Evolutionary conservation across 1,140 invertebrate genomes (phyloP).

Genomic region (Lucilia sericata): DNA sequence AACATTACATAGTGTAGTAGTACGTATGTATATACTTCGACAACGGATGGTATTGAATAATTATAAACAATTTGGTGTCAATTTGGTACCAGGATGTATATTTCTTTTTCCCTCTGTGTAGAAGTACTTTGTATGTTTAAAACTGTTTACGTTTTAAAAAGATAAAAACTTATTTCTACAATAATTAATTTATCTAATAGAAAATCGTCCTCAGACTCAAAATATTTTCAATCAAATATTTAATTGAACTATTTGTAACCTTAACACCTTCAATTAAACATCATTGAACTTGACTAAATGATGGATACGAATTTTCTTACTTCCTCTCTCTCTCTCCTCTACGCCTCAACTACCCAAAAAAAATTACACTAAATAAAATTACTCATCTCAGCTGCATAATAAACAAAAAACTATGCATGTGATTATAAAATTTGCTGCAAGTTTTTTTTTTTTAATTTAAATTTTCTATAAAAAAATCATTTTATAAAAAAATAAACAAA

Average conservation of each 20-base stretch:
- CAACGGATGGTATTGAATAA: too few relatives aligned
- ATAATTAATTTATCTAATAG: too few relatives aligned
- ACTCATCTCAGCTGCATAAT: neutral
- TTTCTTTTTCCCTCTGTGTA: too few relatives aligned
- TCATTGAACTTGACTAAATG: slow-evolving; percentile 12
- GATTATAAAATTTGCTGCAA: neutral
- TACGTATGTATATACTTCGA: too few relatives aligned
- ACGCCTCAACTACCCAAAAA: neutral
- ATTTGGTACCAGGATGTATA: too few relatives aligned
- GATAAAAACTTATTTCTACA: too few relatives aligned
- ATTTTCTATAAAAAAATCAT: neutral
- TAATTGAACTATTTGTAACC: neutral
- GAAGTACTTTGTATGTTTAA: too few relatives aligned
- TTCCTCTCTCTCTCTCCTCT: neutral
- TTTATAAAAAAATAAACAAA: neutral
- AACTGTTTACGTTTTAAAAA: too few relatives aligned
- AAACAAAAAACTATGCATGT: slow-evolving; percentile 11
- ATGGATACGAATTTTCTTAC: neutral
- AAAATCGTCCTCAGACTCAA: neutral
- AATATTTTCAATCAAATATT: neutral
- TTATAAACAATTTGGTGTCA: too few relatives aligned
- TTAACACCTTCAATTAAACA: slow-evolving; percentile 7
- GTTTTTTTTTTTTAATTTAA: neutral
- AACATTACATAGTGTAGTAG: too few relatives aligned
- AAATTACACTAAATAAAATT: slow-evolving; percentile 1